Evolutionary conservation across 2,888 invertebrate genomes (phyloP), one percentile per base, ranked within the genome.

Genomic region (Acanthosepion pharaonis): DNA sequence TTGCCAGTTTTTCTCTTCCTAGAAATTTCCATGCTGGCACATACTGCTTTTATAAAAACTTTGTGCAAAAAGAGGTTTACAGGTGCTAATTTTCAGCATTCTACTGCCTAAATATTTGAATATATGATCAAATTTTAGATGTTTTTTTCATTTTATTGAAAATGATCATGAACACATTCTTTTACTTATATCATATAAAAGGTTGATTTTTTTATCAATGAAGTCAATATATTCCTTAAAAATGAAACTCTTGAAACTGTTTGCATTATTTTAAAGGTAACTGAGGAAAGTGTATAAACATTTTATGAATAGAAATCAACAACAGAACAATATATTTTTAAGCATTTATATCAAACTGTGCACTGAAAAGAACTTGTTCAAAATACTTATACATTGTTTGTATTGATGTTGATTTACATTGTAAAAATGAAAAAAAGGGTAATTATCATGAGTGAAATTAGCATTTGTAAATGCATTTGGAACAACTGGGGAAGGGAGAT

Each of bases 31-130:
- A n/a, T n/a, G n/a, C n/a, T n/a, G 15, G 15, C 78, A 78, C n/a
- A 78, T 78, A 15, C n/a, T 78, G 78, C 78, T 78, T 78, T 78
- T 78, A 78, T n/a, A 78, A 78, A 78, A 78, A 64, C 64, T 78
- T 78, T 33, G 23, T 78, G 78, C 33, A 78, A 78, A 78, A 78
- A 78, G 78, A 78, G n/a, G 78, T 78, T 33, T 78, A 78, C 33
- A 78, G 78, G 78, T 78, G 78, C 78, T 78, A 78, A 78, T 11
- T 78, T 78, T 33, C 78, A 78, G 78, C 78, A 78, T 78, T 78
- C 33, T 78, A 78, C 78, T 78, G 78, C 78, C 78, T 78, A 78
- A 42, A 33, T 9, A 78, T 78, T 33, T 78, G 33, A 78, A 78
- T n/a, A n/a, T 15, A 78, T 78, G 78, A 78, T 78, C n/a, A 78